Base-by-base conservation (phyloP, 2,797 vertebrate species). In the Enoplosus armatus region DNA sequence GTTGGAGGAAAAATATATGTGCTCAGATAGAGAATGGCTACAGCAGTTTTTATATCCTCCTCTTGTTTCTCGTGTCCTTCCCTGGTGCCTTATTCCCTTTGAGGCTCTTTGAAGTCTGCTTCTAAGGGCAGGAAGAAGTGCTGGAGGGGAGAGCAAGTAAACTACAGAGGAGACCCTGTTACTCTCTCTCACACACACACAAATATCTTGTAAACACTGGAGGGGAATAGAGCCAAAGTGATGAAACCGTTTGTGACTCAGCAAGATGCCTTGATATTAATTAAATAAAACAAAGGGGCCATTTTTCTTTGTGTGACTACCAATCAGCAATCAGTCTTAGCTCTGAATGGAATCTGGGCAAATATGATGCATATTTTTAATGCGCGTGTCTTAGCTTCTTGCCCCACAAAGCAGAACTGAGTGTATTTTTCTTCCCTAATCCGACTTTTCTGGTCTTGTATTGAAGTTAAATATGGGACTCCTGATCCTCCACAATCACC, bases 61-160 rank as follows among this genome's bases (percentile, higher is more conserved):
- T 31, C 6, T 59, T 14, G 54, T 47, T 31, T 48, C 35, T 39
- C 1, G 3, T 27, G 50, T 24, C 10, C 33, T 31, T 20, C 15
- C 48, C 29, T 51, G 50, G 35, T 59, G 35, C 47, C 39, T 26
- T 31, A 22, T 39, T 66, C 27, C 43, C 50, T 67, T 60, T 55
- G 75, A 55, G 53, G 61, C 33, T 79, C 51, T 79, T 54, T 69
- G 48, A 73, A 59, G 6, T 45, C 50, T 61, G 24, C 48, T 16
- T 65, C 39, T 35, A 12, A 54, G 15, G 50, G 6, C 67, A 72
- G 41, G 29, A 8, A 58, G 39, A 56, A 56, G 50, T 16, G 41
- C 53, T 69, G 31, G 20, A 55, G 39, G 20, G 31, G 5, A 67
- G 18, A 41, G 20, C 8, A 26, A 48, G 18, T 45, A 59, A 64